A percentile compares a stretch with the other conserved stretches of the same genome.
phyloP scores from a whole-genome alignment of 37 sponge, comb jelly and placozoan species.

The Corticium candelabrum region DNA sequence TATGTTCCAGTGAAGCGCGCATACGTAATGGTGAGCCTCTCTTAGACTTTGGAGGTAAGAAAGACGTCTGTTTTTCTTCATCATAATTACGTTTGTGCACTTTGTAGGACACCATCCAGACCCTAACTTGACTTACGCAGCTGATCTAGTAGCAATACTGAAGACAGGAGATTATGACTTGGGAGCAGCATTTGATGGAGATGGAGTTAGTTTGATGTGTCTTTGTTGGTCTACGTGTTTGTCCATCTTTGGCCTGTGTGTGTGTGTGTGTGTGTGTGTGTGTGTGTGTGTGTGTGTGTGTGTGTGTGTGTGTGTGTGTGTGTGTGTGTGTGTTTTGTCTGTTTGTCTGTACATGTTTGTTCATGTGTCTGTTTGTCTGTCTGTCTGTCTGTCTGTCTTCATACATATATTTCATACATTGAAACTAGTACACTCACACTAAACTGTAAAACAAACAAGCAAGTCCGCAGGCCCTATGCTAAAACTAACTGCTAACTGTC shows the following conservation, averaged over 20 bases:
- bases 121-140: slow-evolving; percentile 24
- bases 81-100: background rate
- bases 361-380: too few relatives aligned
- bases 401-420: too few relatives aligned
- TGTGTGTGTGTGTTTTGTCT: too few relatives aligned
- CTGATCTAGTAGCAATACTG: slow-evolving; percentile 12
- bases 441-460: too few relatives aligned
- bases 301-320: background rate
- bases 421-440: too few relatives aligned
- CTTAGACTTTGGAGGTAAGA: background rate
- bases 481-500: background rate
- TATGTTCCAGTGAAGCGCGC: background rate
- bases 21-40: background rate
- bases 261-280: slow-evolving; percentile 13
- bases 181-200: slow-evolving; percentile 7
- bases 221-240: background rate
- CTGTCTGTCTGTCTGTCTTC: too few relatives aligned
- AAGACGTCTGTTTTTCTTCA: background rate
- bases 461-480: too few relatives aligned
- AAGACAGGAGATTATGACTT: slow-evolving; percentile 22
- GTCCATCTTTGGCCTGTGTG: slow-evolving; percentile 5
- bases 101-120: slow-evolving; percentile 17
- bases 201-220: background rate
- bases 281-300: slow-evolving; percentile 8
- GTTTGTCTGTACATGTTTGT: too few relatives aligned